Percentiles rank a stretch among this genome's conserved stretches.
These are phyloP conservation scores for Cotesia congregata DNA, from an alignment of 2,888 invertebrate genomes.

Conservation along the genomic window DNA sequence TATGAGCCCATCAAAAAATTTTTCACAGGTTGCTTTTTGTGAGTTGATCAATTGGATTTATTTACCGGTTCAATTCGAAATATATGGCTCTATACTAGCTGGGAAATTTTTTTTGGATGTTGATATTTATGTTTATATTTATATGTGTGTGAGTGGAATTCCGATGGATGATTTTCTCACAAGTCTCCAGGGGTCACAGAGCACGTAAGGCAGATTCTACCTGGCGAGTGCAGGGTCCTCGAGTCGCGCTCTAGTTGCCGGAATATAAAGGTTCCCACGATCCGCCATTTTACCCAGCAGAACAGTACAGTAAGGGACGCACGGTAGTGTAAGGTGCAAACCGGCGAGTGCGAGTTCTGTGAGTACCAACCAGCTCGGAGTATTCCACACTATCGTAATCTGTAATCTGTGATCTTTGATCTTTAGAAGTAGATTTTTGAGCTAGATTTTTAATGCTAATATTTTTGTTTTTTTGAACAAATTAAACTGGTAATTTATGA, in stretches of 20 bases:
- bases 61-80: background rate
- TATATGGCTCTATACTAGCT: no score
- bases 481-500: no score
- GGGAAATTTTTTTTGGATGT: constrained; percentile 14
- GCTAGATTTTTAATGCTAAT: no score
- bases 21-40: background rate
- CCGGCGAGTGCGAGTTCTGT: no score
- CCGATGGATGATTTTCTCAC: constrained; percentile 38
- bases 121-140: background rate
- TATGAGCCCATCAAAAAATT: no score
- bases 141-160: constrained; percentile 1
- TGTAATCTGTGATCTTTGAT: no score
- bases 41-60: background rate
- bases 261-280: constrained; percentile 68
- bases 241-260: constrained; percentile 66
- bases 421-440: no score
- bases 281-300: constrained; percentile 39
- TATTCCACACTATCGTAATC: no score
- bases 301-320: no score
- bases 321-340: no score
- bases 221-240: constrained; percentile 34
- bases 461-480: no score
- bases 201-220: constrained; percentile 38
- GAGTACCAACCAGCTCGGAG: no score
- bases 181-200: constrained; percentile 33